Percentiles rank a stretch among this genome's conserved stretches.
Evolutionary conservation across 2,888 invertebrate species (phyloP).

Genomic region (Macrophya alboannulata): DNA sequence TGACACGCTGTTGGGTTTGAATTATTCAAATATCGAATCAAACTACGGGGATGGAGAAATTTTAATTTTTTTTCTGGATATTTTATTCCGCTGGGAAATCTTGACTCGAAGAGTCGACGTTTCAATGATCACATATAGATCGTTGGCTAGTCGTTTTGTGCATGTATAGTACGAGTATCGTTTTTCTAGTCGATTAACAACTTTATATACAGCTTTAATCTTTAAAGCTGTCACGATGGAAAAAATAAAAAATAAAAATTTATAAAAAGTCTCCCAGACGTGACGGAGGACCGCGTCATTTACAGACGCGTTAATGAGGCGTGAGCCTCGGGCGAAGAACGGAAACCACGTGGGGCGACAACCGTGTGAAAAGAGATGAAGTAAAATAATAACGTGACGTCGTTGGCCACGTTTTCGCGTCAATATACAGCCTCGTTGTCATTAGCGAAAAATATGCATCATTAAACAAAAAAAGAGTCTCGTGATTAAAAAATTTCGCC

Average conservation of each 20-base stretch:
- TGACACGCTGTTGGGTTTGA: background rate
- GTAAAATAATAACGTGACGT: constrained; percentile 66
- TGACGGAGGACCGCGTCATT: constrained; percentile 70
- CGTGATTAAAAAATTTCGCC: background rate
- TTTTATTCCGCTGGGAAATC: background rate
- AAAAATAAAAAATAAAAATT: background rate
- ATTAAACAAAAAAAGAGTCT: background rate
- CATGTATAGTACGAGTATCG: background rate
- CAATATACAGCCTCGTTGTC: constrained; percentile 21
- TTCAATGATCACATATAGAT: background rate
- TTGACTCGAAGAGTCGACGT: background rate
- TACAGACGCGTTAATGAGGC: constrained; percentile 72
- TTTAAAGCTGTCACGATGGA: constrained; percentile 42
- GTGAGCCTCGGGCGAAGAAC: constrained; percentile 65
- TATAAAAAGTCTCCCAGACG: constrained; percentile 58
- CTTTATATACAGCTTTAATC: constrained; percentile 27
- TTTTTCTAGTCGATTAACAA: constrained; percentile 31
- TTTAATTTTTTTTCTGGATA: no score
- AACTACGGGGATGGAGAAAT: background rate
- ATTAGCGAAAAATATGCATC: constrained; percentile 28
- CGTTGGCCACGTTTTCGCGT: constrained; percentile 40
- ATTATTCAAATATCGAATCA: background rate
- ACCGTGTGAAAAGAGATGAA: constrained; percentile 28
- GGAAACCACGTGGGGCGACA: constrained; percentile 34
- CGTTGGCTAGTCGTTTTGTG: background rate